Percentiles rank a stretch among this genome's conserved stretches.
Evolutionary conservation across 2,113 vertebrate species (phyloP).

Genomic region (Synchiropus splendidus): DNA sequence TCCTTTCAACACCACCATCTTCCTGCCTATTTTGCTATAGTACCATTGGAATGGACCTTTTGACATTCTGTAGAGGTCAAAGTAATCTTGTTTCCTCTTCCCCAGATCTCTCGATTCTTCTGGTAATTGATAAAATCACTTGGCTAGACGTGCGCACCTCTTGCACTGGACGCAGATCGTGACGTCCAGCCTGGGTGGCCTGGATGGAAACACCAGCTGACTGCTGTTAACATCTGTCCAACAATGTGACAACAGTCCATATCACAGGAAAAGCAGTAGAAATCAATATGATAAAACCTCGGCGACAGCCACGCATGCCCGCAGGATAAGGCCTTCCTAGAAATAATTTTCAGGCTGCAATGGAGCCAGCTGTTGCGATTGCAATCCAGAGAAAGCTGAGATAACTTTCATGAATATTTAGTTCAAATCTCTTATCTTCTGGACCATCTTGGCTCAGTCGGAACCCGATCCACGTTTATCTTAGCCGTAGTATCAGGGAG

Average conservation of each 20-base stretch:
- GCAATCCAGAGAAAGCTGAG: constrained; percentile 6
- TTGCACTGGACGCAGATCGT: not conserved
- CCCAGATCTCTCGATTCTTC: too few species aligned
- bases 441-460: constrained; percentile 17
- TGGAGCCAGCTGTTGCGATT: not conserved
- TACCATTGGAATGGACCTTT: constrained; percentile 11
- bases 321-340: not conserved
- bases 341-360: not conserved
- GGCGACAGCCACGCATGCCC: not conserved
- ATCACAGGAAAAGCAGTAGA: too few species aligned
- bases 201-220: not conserved
- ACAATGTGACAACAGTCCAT: not conserved
- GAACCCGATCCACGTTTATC: constrained; percentile 23
- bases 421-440: constrained; percentile 16
- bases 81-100: too few species aligned
- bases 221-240: not conserved
- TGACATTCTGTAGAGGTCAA: not conserved
- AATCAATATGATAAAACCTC: constrained; percentile 1
- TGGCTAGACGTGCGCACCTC: too few species aligned
- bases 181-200: not conserved
- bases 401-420: constrained; percentile 1
- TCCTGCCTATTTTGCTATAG: too few species aligned
- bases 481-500: constrained; percentile 15
- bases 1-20: too few species aligned
- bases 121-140: too few species aligned